Evolutionary conservation across 2,113 vertebrate genomes (phyloP).

Genomic region (Pangasianodon hypophthalmus): DNA sequence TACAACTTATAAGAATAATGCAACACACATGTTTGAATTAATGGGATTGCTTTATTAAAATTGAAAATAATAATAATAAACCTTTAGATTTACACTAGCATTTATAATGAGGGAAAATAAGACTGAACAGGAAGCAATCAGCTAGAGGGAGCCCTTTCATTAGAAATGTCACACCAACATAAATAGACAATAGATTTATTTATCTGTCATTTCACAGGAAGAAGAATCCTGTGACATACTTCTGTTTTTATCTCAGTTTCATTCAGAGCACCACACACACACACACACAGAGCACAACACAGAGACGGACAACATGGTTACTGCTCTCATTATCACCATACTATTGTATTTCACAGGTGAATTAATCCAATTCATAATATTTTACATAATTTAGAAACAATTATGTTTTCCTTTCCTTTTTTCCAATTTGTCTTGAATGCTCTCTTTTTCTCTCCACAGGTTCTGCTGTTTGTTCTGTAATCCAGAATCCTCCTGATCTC

Average conservation of each 20-base stretch:
- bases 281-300: background rate
- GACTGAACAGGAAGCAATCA: background rate
- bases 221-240: background rate
- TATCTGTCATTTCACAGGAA: no score
- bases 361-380: background rate
- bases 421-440: background rate
- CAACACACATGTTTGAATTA: no score
- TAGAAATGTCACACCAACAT: background rate
- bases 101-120: background rate
- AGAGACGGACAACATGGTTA: background rate
- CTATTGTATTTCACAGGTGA: constrained; percentile 38
- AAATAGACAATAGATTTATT: no score
- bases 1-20: no score
- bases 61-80: no score
- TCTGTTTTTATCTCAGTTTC: no score
- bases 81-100: no score
- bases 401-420: background rate
- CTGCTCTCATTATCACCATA: background rate
- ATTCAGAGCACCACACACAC: background rate
- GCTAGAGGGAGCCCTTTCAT: constrained; percentile 3
- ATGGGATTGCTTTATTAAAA: no score
- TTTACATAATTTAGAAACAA: background rate
- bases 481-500: background rate
- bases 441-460: constrained; percentile 16
- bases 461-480: background rate